These are phyloP conservation scores for Esperia sulphurella DNA, from an alignment of 2,888 invertebrate genomes.

Conservation along the genomic window DNA sequence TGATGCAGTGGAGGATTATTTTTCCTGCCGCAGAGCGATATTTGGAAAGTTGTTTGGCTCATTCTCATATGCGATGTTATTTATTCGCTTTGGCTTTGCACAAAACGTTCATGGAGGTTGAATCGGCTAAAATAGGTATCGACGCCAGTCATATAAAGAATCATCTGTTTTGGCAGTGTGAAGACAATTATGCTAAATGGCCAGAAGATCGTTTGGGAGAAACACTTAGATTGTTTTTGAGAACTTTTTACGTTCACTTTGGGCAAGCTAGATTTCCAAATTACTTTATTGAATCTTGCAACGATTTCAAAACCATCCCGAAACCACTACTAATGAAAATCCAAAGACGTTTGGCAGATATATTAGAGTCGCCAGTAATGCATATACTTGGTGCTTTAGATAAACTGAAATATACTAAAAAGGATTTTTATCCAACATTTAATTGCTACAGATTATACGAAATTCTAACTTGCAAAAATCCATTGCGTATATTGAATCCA, in stretches of 20 bases:
- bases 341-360: conserved; percentile 83
- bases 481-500: conserved; percentile 69
- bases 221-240: conserved; percentile 81
- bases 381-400: conserved; percentile 84
- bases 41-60: conserved; percentile 84
- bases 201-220: conserved; percentile 86
- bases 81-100: conserved; percentile 84
- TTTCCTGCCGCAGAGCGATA: conserved; percentile 89
- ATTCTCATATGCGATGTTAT: conserved; percentile 85
- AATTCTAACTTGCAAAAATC: conserved; percentile 78
- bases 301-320: conserved; percentile 85
- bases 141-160: conserved; percentile 85
- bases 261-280: conserved; percentile 82
- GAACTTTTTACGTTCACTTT: conserved; percentile 81
- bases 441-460: conserved; percentile 80
- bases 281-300: conserved; percentile 86
- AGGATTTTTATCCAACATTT: conserved; percentile 82
- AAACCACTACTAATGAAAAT: conserved; percentile 80
- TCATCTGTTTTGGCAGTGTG: conserved; percentile 88
- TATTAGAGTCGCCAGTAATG: conserved; percentile 85
- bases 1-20: conserved; percentile 87
- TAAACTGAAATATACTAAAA: conserved; percentile 81
- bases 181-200: conserved; percentile 85
- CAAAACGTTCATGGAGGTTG: conserved; percentile 85
- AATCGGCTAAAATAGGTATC: conserved; percentile 81